Evolutionary conservation across 2,113 vertebrate genomes (phyloP).

Genomic region (Antigone vipio): DNA sequence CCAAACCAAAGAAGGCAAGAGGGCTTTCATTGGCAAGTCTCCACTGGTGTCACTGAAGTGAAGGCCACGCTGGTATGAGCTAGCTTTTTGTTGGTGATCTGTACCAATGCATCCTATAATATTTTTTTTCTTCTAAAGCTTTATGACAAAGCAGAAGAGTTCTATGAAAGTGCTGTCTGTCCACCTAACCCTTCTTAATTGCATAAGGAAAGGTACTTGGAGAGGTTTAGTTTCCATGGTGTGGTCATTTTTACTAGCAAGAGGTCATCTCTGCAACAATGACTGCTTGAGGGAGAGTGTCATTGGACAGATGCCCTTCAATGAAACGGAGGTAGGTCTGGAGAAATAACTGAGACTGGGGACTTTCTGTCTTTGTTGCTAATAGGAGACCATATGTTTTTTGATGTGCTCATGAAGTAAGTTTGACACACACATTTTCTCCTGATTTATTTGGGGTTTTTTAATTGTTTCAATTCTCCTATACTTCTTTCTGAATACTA

Average conservation of each 20-base stretch:
- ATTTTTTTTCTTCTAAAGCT: neutral
- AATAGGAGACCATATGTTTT: accelerated
- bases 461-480: neutral
- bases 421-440: neutral
- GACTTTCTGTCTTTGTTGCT: neutral
- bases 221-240: neutral
- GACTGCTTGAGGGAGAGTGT: neutral
- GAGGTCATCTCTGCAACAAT: neutral
- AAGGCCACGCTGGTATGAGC: neutral
- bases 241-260: neutral
- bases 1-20: neutral
- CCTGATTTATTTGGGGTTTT: neutral
- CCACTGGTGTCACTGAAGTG: neutral
- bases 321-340: neutral
- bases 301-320: neutral
- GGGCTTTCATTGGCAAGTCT: neutral
- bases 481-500: neutral
- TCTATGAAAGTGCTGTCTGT: neutral
- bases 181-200: neutral
- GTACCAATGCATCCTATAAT: neutral
- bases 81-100: neutral
- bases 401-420: neutral
- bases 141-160: neutral
- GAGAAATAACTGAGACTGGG: neutral
- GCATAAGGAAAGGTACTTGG: neutral